These are phyloP conservation scores for Chloebia gouldiae DNA, from an alignment of 2,113 vertebrate species.

Conservation along the genomic window DNA sequence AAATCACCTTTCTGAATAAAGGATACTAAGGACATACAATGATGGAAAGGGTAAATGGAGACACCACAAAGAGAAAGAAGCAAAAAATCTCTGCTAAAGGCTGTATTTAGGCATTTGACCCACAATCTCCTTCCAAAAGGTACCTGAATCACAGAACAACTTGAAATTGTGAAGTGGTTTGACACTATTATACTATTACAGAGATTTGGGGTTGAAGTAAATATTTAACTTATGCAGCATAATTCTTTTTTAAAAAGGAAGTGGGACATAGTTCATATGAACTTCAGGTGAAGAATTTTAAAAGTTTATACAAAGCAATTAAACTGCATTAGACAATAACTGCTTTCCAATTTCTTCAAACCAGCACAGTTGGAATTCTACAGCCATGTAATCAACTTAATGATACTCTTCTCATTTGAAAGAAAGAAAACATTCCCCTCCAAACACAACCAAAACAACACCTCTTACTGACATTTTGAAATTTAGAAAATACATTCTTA, in stretches of 20 bases:
- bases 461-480: background rate
- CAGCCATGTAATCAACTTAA: constrained; percentile 39
- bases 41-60: background rate
- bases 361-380: constrained; percentile 6
- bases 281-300: background rate
- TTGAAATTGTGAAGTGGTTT: background rate
- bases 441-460: background rate
- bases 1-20: background rate
- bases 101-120: background rate
- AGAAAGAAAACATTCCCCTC: background rate
- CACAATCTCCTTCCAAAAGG: background rate
- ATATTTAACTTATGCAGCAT: background rate
- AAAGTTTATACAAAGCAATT: constrained; percentile 4
- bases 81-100: background rate
- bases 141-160: background rate
- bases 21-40: background rate
- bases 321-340: constrained; percentile 6
- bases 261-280: rapidly evolving
- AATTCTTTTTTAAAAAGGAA: background rate
- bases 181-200: background rate
- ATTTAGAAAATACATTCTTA: background rate
- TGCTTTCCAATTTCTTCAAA: constrained; percentile 3
- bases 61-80: background rate
- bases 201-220: background rate
- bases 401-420: background rate